phyloP scores from a whole-genome alignment of 2,797 vertebrate genomes.

The Chloroceryle amazona region DNA sequence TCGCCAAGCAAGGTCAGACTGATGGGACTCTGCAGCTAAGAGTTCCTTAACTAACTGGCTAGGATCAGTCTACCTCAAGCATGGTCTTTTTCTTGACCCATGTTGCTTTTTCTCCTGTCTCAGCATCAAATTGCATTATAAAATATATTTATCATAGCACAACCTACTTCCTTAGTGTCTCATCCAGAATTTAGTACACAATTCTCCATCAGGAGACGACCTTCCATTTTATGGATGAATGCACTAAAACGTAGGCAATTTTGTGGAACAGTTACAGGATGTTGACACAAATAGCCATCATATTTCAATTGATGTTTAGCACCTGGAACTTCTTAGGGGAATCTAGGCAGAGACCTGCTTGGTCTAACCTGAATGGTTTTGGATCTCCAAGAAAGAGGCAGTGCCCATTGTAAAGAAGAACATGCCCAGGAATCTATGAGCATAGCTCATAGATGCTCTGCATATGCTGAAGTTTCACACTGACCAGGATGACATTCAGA shows the following conservation, averaged over 20 bases:
- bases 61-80: not conserved
- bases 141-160: not conserved
- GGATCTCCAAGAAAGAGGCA: not conserved
- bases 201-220: not conserved
- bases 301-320: not conserved
- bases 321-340: not conserved
- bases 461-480: not conserved
- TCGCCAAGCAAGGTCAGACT: not conserved
- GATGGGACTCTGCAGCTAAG: not conserved
- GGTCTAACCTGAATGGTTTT: not conserved
- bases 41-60: not conserved
- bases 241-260: not conserved
- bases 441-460: accelerated
- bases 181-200: not conserved
- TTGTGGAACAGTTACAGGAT: not conserved
- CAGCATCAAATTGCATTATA: not conserved
- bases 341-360: not conserved
- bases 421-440: not conserved
- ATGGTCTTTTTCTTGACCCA: not conserved
- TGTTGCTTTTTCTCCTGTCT: not conserved
- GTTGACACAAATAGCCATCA: not conserved
- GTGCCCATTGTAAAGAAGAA: not conserved
- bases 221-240: not conserved
- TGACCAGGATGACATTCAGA: not conserved
- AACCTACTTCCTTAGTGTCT: not conserved